These are phyloP conservation scores for Myxocyprinus asiaticus DNA, from an alignment of 2,113 vertebrate genomes.

Conservation along the genomic window DNA sequence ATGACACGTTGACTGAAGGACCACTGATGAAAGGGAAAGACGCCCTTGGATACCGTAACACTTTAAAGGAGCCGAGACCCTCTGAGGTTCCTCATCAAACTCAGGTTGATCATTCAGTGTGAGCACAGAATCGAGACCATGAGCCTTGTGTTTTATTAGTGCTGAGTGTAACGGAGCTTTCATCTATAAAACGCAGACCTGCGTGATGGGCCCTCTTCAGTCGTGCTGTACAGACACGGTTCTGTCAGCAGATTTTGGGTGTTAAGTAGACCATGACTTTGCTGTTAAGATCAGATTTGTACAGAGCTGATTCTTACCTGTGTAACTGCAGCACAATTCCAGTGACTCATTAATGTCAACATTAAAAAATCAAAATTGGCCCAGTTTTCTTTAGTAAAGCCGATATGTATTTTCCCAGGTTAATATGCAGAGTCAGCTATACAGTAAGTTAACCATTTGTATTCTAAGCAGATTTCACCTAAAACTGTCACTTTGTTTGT, in stretches of 20 bases:
- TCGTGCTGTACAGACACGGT: slow-evolving; percentile 5
- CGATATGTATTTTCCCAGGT: no score
- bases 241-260: slow-evolving; percentile 17
- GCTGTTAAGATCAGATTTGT: not conserved
- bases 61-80: slow-evolving; percentile 24
- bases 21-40: slow-evolving; percentile 42
- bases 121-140: slow-evolving; percentile 7
- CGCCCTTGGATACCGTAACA: not conserved
- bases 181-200: slow-evolving; percentile 17
- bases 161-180: slow-evolving; percentile 25
- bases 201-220: slow-evolving; percentile 22
- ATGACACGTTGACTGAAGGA: slow-evolving; percentile 40
- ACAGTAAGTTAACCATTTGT: no score
- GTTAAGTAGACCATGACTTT: not conserved
- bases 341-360: no score
- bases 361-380: no score
- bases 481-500: no score
- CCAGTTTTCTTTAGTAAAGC: no score
- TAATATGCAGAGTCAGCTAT: no score
- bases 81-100: slow-evolving; percentile 44
- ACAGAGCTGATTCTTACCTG: no score
- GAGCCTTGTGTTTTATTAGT: slow-evolving; percentile 43
- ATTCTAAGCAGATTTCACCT: no score
- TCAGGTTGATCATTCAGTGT: slow-evolving; percentile 28
- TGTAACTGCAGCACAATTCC: no score